A percentile compares a stretch with the other conserved stretches of the same genome.
phyloP scores from a whole-genome alignment of 2,113 vertebrate species.

The Paratilapia polleni region DNA sequence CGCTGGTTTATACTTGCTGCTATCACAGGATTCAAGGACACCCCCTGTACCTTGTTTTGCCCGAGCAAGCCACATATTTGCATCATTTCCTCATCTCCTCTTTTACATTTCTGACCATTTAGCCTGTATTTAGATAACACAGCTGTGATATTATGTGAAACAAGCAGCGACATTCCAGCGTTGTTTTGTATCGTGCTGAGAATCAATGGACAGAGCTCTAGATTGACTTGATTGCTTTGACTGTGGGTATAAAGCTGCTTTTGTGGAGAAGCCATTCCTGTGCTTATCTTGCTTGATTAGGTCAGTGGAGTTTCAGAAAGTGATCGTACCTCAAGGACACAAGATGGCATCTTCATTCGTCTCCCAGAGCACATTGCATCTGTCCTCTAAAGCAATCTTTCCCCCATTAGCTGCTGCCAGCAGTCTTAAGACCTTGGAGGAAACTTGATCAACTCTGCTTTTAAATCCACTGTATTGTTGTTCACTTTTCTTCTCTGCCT shows the following conservation, averaged over 20 bases:
- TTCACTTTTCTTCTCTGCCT: not conserved
- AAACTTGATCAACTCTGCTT: slow-evolving; percentile 36
- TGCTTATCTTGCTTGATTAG: slow-evolving; percentile 49
- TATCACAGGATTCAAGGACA: slow-evolving; percentile 67
- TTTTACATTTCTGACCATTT: slow-evolving; percentile 15
- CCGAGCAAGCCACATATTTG: not conserved
- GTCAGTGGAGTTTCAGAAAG: slow-evolving; percentile 49
- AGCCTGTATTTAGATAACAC: not conserved
- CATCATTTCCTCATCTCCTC: slow-evolving; percentile 5
- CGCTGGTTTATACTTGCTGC: slow-evolving; percentile 46
- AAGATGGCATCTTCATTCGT: slow-evolving; percentile 26
- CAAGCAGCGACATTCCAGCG: slow-evolving; percentile 1
- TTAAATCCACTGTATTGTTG: slow-evolving; percentile 4
- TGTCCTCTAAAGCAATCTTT: slow-evolving; percentile 3
- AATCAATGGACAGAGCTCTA: not conserved
- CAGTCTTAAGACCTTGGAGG: slow-evolving; percentile 27
- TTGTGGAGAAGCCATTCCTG: slow-evolving; percentile 27
- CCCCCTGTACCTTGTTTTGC: slow-evolving; percentile 1
- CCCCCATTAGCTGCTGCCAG: slow-evolving; percentile 15
- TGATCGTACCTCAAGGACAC: slow-evolving; percentile 61
- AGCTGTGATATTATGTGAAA: slow-evolving; percentile 42
- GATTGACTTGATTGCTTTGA: slow-evolving; percentile 1
- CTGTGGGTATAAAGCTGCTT: slow-evolving; percentile 39
- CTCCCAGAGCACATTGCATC: not conserved
- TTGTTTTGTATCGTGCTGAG: slow-evolving; percentile 2